Base-by-base conservation (phyloP, 1,140 invertebrate species). In the Apocrypta bakeri region DNA sequence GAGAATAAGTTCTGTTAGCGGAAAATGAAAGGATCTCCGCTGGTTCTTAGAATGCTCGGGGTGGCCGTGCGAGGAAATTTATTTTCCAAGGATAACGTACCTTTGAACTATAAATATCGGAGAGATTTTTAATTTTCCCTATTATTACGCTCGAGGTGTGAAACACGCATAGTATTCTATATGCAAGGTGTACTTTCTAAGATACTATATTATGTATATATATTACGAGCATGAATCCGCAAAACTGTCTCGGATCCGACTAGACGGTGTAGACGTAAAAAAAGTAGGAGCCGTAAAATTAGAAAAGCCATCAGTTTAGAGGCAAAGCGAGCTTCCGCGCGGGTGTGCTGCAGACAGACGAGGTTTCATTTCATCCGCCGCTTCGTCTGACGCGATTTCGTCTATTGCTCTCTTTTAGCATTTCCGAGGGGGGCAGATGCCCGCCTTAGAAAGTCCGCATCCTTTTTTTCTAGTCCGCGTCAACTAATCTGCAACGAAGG, bases 361-460 rank as follows among this genome's bases (percentile, higher is more conserved):
- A 17, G 48, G 17, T 56, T 56, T 56, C 48, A 56, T 56, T 56
- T 56, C 48, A 56, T 56, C 48, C 48, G 48, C 21, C 48, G 48
- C 6, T n/a, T 56, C 48, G 48, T 56, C 48, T 56, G 48, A n/a
- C 48, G 48, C 48, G 48, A 21, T 56, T n/a, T 56, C 6, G 21
- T 17, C 48, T 56, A 56, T 21, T 68, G 17, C 37, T 78, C 17
- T 14, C 31, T 68, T 79, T 79, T n/a, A 12, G 25, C 24, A 40
- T 48, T 69, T 48, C 42, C 64, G 27, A 66, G n/a, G n/a, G n/a
- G n/a, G n/a, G 64, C 64, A 66, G 64, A 64, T 64, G 63, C n/a
- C 21, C 25, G 63, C 63, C n/a, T 66, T 25, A 25, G 48, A n/a
- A n/a, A n/a, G 48, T 56, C 14, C 3, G n/a, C 42, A 3, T 48